These are phyloP conservation scores for Brachionus paranguensis DNA, from an alignment of 1,140 invertebrate species.

Conservation along the genomic window DNA sequence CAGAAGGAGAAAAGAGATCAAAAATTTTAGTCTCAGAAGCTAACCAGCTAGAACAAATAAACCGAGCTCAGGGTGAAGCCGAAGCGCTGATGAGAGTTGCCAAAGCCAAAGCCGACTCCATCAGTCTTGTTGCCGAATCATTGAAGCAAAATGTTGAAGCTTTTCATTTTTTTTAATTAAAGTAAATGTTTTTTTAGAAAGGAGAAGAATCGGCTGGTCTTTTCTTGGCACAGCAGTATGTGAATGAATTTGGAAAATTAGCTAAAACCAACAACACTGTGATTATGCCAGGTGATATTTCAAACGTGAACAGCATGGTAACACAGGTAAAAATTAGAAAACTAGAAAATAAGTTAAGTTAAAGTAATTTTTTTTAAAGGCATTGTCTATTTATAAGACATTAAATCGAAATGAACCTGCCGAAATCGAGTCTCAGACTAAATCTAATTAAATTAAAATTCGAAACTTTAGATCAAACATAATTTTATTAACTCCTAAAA, in stretches of 20 bases:
- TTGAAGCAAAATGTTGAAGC: not conserved
- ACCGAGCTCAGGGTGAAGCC: slow-evolving; percentile 48
- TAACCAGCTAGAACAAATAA: slow-evolving; percentile 53
- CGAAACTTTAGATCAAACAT: not conserved
- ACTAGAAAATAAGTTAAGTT: not conserved
- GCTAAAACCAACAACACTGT: slow-evolving; percentile 89
- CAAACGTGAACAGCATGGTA: slow-evolving; percentile 35
- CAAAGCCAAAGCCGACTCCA: slow-evolving; percentile 29
- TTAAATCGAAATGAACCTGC: not conserved
- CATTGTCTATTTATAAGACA: slow-evolving; percentile 36
- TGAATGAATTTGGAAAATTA: slow-evolving; percentile 81
- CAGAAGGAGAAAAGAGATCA: slow-evolving; percentile 84
- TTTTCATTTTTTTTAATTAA: not conserved
- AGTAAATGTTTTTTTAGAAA: slow-evolving; percentile 52
- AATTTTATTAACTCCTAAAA: not conserved
- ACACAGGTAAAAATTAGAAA: not conserved
- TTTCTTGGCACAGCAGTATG: slow-evolving; percentile 89
- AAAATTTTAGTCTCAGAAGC: slow-evolving; percentile 80
- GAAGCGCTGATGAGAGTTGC: slow-evolving; percentile 30
- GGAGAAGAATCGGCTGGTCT: slow-evolving; percentile 81
- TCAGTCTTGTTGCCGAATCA: not conserved
- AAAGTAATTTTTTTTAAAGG: slow-evolving; percentile 4
- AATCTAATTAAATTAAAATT: not conserved
- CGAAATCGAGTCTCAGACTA: not conserved
- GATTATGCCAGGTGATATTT: slow-evolving; percentile 66